These are phyloP conservation scores for Simalia tracyae DNA, from an alignment of 2,797 vertebrate species.

Conservation along the genomic window DNA sequence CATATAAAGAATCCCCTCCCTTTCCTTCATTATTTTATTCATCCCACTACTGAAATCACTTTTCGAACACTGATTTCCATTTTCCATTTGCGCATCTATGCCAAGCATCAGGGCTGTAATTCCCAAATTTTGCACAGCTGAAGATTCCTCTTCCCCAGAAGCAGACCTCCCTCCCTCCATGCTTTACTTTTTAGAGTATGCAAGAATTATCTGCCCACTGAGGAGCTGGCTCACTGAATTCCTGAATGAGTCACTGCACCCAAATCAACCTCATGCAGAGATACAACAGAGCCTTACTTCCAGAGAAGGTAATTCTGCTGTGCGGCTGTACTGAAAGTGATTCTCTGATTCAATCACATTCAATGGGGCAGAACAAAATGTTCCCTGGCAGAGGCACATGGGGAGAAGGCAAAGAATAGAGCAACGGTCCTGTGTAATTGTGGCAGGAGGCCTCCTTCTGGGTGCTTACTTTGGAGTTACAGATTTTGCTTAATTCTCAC, in stretches of 20 bases:
- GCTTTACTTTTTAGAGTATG: neutral
- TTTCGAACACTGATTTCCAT: too few species aligned
- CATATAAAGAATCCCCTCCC: neutral
- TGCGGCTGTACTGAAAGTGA: neutral
- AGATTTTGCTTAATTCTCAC: neutral
- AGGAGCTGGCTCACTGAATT: neutral
- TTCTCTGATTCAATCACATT: neutral
- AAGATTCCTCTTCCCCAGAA: neutral
- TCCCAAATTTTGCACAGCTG: neutral
- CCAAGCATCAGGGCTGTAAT: neutral
- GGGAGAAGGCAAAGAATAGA: neutral
- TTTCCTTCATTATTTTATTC: neutral
- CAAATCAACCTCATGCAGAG: neutral
- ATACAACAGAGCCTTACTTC: neutral
- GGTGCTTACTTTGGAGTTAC: neutral
- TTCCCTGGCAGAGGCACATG: neutral
- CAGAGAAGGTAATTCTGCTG: neutral
- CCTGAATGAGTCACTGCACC: neutral
- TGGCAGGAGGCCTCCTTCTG: neutral
- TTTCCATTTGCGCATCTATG: too few species aligned
- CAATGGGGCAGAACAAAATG: neutral
- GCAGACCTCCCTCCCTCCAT: neutral
- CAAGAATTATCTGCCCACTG: neutral
- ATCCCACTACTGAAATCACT: slow-evolving; percentile 29
- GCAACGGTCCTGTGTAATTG: neutral